Evolutionary conservation across 2,888 invertebrate genomes (phyloP).

Genomic region (Eristalis arbustorum): DNA sequence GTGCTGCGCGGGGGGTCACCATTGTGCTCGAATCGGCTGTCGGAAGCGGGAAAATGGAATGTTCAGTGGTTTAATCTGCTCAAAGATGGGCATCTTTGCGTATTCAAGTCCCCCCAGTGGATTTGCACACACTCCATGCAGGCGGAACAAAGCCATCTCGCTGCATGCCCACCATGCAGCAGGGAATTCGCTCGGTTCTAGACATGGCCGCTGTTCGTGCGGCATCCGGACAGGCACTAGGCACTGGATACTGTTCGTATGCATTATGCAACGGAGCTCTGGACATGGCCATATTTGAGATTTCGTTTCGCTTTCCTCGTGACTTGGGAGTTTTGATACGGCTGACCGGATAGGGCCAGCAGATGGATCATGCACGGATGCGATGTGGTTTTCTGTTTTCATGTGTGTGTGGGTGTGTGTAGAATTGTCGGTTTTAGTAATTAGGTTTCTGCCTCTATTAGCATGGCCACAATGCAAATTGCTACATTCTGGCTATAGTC

Average conservation of each 20-base stretch:
- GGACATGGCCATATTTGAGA: conserved; percentile 26
- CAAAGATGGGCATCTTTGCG: conserved; percentile 59
- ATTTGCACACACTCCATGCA: conserved; percentile 15
- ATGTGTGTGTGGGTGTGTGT: not conserved
- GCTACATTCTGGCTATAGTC: conserved; percentile 54
- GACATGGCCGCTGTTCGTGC: not conserved
- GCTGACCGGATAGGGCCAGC: not conserved
- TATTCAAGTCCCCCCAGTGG: conserved; percentile 47
- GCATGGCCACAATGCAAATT: conserved; percentile 67
- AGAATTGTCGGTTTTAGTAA: conserved; percentile 55
- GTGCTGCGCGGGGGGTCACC: not conserved
- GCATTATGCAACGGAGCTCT: conserved; percentile 34
- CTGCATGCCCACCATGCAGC: not conserved
- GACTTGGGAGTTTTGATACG: conserved; percentile 39
- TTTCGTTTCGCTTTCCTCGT: conserved; percentile 44
- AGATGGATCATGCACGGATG: conserved; percentile 10
- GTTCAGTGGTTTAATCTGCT: conserved; percentile 39
- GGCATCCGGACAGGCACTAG: not conserved
- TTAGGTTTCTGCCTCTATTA: conserved; percentile 67
- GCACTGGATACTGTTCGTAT: conserved; percentile 17
- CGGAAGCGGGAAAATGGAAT: not conserved
- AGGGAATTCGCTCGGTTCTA: conserved; percentile 34
- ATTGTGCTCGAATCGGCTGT: not conserved
- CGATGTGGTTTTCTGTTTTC: not conserved
- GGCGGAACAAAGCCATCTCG: conserved; percentile 41